Evolutionary conservation across 1,140 invertebrate species (phyloP), one percentile per base, ranked within the genome.

Genomic region (Pentalonia nigronervosa): DNA sequence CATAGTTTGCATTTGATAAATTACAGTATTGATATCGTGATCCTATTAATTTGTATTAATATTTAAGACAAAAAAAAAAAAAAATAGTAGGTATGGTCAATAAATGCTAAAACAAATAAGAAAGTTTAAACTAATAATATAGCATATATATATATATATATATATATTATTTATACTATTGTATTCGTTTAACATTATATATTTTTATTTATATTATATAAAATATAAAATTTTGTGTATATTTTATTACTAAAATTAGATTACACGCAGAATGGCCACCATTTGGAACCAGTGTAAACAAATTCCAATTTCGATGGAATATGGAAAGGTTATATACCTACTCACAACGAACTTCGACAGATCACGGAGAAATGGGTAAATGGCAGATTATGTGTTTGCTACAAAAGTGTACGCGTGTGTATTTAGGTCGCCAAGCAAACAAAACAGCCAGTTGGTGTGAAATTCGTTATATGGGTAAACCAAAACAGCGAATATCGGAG

Each of bases 381-480:
- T n/a, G n/a, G 14, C n/a, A 34, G 60, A 50, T 88, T 88, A 45
- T 48, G 25, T 48, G 86, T 88, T n/a, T 90, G 50, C 30, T 36
- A 20, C 41, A n/a, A 20, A 17, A 53, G 20, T 53, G 14, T 23
- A 21, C 7, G 60, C 36, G n/a, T 89, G 87, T 91, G 67, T 91
- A 76, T 91, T 91, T 76, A 50, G 45, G 60, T 91, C 34, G 17
- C 21, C 41, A 2, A 45, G 41, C 11, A 76, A 60, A 45, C 90
- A 45, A 47, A 91, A 76, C 34, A 76, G 14, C 60, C 36, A 90
- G 53, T 60, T 25, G n/a, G 48, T 60, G 34, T 90, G 34, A 90
- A 90, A 90, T 45, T 60, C 34, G 56, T 20, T 60, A 90, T 86
- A 56, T 30, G 86, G 30, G 47, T 89, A 53, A 91, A 76, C n/a